Evolutionary conservation across 53 echinoderm and acorn worm species (phyloP), one percentile per base, ranked within the genome.

Genomic region (Arbacia lixula): DNA sequence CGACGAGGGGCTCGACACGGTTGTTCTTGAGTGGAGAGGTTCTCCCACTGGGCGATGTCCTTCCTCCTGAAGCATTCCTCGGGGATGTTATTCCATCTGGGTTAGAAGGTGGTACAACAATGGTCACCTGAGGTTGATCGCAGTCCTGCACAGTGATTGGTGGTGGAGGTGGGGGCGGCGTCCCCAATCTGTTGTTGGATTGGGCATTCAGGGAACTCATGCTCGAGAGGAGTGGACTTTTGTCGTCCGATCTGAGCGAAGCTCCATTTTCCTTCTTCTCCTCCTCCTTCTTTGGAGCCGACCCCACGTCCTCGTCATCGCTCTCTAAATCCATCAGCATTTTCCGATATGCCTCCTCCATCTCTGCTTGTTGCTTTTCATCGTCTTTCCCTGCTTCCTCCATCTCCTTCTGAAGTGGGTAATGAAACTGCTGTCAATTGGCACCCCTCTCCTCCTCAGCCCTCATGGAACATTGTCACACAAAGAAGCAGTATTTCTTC

Each of bases 1-100:
- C 11, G 5, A 33, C 35, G 6, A 89, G 17, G 27, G 89, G 89
- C 37, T 89, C 89, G 17, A 89, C 89, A 20, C 77, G 63, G 76
- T 89, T 89, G 22, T 66, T 53, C 14, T 50, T 58, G 20, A 54
- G 36, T 39, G 84, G 69, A 37, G 84, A 68, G 52, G 27, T 68
- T 54, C 69, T 51, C 2, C 84, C 84, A 53, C 10, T 69, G 36
- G 76, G n/a, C 17, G 6, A 12, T 32, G 31, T 65, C 9, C 34
- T 32, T 32, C 11, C 65, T 6, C n/a, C 12, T 21, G 71, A 24
- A 21, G 71, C 9, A 58, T n/a, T 31, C 51, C 50, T 30, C 10
- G 74, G 31, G 10, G 19, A 43, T 43, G 17, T 74, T 51, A 0
- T 21, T 32, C 52, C 74, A 16, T 53, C 74, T 12, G 51, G 19